Conservation (phyloP, 1,140 invertebrate genomes). For the Brachystomella parvula region DNA sequence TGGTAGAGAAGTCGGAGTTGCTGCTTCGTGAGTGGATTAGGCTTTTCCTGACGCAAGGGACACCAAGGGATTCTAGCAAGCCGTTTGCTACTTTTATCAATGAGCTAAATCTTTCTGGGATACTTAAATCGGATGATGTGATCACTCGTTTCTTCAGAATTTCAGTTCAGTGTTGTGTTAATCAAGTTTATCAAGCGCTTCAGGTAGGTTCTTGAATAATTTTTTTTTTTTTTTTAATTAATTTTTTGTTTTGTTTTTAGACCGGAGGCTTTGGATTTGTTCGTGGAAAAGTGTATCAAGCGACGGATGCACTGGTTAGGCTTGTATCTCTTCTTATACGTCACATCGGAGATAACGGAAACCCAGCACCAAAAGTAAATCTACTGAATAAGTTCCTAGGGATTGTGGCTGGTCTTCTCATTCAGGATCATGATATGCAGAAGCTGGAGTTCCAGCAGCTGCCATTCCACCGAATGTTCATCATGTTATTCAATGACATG, state of each 20-base stretch:
- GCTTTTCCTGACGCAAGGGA: slow-evolving; percentile 71
- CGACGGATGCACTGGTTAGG: slow-evolving; percentile 89
- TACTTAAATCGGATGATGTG: slow-evolving; percentile 93
- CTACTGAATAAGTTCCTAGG: slow-evolving; percentile 90
- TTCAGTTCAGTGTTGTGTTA: slow-evolving; percentile 82
- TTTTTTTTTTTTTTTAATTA: background rate
- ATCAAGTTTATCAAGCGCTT: slow-evolving; percentile 37
- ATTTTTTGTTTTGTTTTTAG: slow-evolving; percentile 22
- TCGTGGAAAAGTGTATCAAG: slow-evolving; percentile 88
- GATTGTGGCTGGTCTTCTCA: slow-evolving; percentile 86
- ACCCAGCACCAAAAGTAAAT: slow-evolving; percentile 90
- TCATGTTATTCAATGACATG: slow-evolving; percentile 94
- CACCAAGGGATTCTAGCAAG: slow-evolving; percentile 78
- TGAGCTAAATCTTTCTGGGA: slow-evolving; percentile 90
- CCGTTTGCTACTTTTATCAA: slow-evolving; percentile 92
- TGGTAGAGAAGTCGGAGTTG: slow-evolving; percentile 92
- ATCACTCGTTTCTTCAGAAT: slow-evolving; percentile 95
- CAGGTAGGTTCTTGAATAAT: slow-evolving; percentile 20
- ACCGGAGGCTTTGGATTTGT: slow-evolving; percentile 49
- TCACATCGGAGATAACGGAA: slow-evolving; percentile 78
- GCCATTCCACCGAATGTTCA: slow-evolving; percentile 93
- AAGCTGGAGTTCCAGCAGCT: slow-evolving; percentile 88
- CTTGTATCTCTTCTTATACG: slow-evolving; percentile 93
- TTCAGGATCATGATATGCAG: slow-evolving; percentile 85
- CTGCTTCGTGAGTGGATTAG: slow-evolving; percentile 90